These are phyloP conservation scores for Thymelicus sylvestris DNA, from an alignment of 2,888 invertebrate species.

Conservation along the genomic window DNA sequence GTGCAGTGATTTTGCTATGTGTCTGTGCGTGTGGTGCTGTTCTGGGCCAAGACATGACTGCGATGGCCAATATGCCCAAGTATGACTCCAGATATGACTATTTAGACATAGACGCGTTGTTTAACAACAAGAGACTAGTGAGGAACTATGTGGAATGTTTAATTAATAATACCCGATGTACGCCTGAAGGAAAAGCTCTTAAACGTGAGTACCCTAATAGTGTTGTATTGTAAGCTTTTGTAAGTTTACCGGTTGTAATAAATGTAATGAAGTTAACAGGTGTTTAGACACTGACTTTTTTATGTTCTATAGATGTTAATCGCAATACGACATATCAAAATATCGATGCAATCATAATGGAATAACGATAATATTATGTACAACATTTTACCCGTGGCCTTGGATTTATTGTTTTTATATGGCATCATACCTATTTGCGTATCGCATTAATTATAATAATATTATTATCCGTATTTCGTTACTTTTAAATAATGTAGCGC, in stretches of 20 bases:
- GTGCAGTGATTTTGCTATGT: constrained; percentile 61
- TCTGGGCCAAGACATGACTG: constrained; percentile 63
- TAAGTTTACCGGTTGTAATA: not conserved
- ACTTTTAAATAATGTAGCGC: no score
- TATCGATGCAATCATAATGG: no score
- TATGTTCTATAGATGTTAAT: no score
- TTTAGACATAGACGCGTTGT: constrained; percentile 87
- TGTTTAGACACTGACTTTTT: no score
- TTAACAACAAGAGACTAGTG: constrained; percentile 88
- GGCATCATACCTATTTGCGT: no score
- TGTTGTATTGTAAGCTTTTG: not conserved
- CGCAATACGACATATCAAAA: no score
- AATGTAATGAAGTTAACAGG: no score
- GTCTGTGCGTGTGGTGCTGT: constrained; percentile 58
- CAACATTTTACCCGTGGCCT: no score
- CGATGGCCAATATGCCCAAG: constrained; percentile 71
- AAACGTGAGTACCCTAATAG: constrained; percentile 86
- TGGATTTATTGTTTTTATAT: no score
- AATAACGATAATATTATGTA: no score
- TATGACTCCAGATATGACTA: constrained; percentile 87
- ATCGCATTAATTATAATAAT: no score
- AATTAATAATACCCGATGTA: constrained; percentile 87
- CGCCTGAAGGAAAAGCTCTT: constrained; percentile 89
- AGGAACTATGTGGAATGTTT: constrained; percentile 89
- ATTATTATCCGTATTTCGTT: no score